Conservation (phyloP, 2,888 invertebrate species). For the Andrena camellia region DNA sequence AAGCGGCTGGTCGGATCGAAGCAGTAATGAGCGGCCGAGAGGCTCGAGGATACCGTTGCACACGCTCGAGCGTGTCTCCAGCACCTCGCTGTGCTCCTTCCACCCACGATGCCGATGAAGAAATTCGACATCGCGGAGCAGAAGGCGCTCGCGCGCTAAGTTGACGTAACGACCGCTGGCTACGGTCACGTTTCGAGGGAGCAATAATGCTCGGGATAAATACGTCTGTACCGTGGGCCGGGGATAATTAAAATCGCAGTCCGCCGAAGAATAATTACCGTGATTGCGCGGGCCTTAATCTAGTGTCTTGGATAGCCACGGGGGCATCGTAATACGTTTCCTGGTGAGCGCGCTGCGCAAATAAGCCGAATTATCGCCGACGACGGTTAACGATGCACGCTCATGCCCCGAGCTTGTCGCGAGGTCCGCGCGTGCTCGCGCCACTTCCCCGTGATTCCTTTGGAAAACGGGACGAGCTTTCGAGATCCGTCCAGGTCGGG, state of each 20-base stretch:
- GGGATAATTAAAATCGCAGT: conserved; percentile 59
- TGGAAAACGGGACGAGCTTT: not conserved
- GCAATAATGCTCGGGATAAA: conserved; percentile 59
- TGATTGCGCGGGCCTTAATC: conserved; percentile 54
- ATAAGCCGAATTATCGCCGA: conserved; percentile 45
- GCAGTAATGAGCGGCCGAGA: not conserved
- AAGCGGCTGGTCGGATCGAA: not conserved
- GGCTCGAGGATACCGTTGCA: not conserved
- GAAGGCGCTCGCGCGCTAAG: conserved; percentile 29
- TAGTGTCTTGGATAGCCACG: conserved; percentile 30
- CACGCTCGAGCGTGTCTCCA: not conserved
- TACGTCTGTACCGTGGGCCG: conserved; percentile 24
- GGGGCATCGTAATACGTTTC: conserved; percentile 34
- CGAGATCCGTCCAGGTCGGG: not conserved
- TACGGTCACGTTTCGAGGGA: conserved; percentile 62
- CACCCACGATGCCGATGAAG: not conserved
- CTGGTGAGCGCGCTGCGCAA: conserved; percentile 32
- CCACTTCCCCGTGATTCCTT: not conserved
- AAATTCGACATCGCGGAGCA: conserved; percentile 1
- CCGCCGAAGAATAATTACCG: conserved; percentile 54
- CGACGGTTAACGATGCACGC: conserved; percentile 33
- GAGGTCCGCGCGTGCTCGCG: not conserved
- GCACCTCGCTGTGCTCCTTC: not conserved
- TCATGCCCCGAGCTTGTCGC: conserved; percentile 11
- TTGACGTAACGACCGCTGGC: conserved; percentile 59